Evolutionary conservation across 2,113 vertebrate species (phyloP).

Genomic region (Astatoreochromis straeleni): DNA sequence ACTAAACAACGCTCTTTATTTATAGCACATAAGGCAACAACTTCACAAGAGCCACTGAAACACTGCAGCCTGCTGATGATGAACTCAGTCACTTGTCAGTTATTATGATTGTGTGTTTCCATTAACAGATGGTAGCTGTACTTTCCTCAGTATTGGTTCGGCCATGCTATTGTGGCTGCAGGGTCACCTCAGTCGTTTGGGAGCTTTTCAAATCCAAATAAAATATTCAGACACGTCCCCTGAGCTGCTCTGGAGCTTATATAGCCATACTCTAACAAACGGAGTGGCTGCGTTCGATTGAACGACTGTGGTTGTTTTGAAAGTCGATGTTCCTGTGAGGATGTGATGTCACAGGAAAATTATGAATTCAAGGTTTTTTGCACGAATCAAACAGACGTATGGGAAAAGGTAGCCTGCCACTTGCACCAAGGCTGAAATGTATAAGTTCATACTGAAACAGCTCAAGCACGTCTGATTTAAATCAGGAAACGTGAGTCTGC

Average conservation of each 20-base stretch:
- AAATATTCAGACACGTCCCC: neutral
- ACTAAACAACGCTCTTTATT: accelerated
- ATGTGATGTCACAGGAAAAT: neutral
- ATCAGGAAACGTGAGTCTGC: neutral
- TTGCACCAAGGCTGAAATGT: neutral
- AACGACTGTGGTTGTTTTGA: accelerated
- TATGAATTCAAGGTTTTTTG: neutral
- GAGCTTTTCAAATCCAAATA: neutral
- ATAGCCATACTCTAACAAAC: neutral
- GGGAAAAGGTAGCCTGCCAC: neutral
- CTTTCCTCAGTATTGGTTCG: neutral
- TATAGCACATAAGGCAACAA: neutral
- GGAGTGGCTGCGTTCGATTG: neutral
- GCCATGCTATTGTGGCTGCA: neutral
- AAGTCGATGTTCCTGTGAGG: neutral
- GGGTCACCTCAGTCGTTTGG: neutral
- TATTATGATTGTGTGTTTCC: neutral
- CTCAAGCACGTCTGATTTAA: neutral
- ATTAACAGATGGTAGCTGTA: neutral
- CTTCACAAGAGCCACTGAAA: neutral
- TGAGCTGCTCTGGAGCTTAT: neutral
- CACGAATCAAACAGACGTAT: neutral
- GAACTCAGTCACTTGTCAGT: neutral
- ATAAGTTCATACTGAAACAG: neutral
- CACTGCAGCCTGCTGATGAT: neutral